phyloP scores from a whole-genome alignment of 2,797 vertebrate species.

The Ptychadena robeensis region DNA sequence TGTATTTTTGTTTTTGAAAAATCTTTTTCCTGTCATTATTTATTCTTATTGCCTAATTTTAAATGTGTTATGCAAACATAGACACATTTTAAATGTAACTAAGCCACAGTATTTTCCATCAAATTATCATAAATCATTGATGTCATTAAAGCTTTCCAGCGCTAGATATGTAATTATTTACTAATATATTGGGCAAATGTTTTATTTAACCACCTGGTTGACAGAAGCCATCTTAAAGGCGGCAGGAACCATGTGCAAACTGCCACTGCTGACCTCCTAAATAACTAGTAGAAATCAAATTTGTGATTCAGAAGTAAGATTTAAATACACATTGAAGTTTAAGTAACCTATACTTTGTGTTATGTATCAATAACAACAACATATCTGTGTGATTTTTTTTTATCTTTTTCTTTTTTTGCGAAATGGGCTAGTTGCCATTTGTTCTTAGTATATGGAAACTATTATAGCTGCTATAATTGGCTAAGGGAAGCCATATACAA shows the following conservation, averaged over 20 bases:
- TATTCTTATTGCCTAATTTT: not conserved
- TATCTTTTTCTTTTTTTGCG: not conserved
- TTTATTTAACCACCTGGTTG: not conserved
- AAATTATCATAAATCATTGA: not conserved
- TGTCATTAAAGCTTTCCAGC: not conserved
- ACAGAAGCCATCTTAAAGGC: not conserved
- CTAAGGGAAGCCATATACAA: not conserved
- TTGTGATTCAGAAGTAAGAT: too few species aligned
- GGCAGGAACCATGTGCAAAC: too few species aligned
- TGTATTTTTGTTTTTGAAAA: not conserved
- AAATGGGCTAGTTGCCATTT: not conserved
- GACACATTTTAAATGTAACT: too few species aligned
- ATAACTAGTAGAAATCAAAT: too few species aligned
- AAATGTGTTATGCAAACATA: not conserved
- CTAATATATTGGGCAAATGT: not conserved
- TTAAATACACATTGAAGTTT: not conserved
- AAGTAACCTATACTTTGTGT: not conserved
- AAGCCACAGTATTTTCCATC: too few species aligned
- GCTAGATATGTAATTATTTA: not conserved
- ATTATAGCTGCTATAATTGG: not conserved
- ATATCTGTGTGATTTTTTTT: not conserved
- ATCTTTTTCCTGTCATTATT: not conserved
- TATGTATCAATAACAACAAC: not conserved
- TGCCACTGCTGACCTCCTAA: too few species aligned
- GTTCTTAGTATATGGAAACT: not conserved